A percentile compares a stretch with the other conserved stretches of the same genome.
Conservation (phyloP, 1,140 invertebrate genomes). For the Chymomyza costata region DNA sequence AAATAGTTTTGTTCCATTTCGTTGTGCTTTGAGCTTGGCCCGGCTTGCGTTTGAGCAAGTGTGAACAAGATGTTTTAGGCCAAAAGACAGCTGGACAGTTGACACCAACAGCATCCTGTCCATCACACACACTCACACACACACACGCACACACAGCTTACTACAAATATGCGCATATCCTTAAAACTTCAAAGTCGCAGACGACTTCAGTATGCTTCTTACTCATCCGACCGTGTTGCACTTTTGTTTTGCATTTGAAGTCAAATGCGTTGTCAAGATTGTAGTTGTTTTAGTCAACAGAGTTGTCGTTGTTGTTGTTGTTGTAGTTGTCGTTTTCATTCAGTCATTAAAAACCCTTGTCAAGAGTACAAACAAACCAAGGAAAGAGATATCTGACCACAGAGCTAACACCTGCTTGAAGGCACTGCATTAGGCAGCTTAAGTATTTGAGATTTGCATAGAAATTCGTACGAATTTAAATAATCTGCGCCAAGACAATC, state of each 20-base stretch:
- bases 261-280: neutral
- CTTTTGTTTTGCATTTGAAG: conserved; percentile 26
- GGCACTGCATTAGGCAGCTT: conserved; percentile 53
- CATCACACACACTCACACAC: conserved; percentile 8
- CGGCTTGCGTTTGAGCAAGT: too few relatives aligned
- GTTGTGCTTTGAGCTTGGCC: neutral
- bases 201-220: conserved; percentile 12
- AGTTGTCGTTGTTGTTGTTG: conserved; percentile 14
- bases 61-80: conserved; percentile 72
- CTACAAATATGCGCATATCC: conserved; percentile 4
- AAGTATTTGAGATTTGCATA: too few relatives aligned
- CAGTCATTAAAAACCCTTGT: conserved; percentile 72
- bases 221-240: conserved; percentile 22
- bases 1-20: too few relatives aligned
- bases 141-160: conserved; percentile 20
- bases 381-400: too few relatives aligned
- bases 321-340: conserved; percentile 69
- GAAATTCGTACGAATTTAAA: too few relatives aligned
- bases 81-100: conserved; percentile 56
- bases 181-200: conserved; percentile 60
- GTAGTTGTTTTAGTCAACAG: conserved; percentile 1
- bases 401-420: conserved; percentile 56
- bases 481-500: too few relatives aligned
- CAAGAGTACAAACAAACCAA: conserved; percentile 59
- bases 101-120: conserved; percentile 62